Conservation (phyloP, 2,797 vertebrate species). For the Diglossa cyanea region DNA sequence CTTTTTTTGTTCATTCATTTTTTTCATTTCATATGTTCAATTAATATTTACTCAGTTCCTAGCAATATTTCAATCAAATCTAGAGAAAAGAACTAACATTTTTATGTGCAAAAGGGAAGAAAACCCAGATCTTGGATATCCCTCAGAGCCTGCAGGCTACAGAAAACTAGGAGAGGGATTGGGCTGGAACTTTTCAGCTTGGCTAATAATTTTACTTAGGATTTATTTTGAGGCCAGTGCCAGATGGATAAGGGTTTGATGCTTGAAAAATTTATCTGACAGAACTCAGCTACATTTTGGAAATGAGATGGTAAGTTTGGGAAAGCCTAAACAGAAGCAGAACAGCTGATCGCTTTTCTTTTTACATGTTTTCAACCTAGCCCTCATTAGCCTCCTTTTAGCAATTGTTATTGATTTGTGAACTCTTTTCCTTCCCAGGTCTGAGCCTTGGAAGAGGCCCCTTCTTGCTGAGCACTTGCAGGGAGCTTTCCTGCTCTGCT, state of each 20-base stretch:
- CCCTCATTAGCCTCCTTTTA: background rate
- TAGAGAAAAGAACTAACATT: background rate
- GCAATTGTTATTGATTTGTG: background rate
- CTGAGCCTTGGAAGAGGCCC: background rate
- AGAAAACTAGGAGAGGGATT: background rate
- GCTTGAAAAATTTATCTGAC: background rate
- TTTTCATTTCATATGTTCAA: background rate
- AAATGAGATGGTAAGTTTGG: background rate
- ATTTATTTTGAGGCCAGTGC: background rate
- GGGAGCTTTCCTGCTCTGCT: background rate
- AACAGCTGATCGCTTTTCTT: background rate
- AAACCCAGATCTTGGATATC: background rate
- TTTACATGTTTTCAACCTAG: background rate
- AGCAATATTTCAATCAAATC: background rate
- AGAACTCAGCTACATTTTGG: background rate
- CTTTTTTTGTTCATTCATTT: fast-evolving
- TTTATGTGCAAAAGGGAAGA: background rate
- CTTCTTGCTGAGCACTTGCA: background rate
- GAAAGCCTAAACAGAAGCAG: background rate
- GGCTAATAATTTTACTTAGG: background rate
- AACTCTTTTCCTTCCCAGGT: background rate
- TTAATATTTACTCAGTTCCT: background rate
- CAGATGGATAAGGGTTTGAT: background rate
- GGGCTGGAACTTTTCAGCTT: background rate
- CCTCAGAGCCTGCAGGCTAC: background rate